phyloP scores from a whole-genome alignment of 1,140 invertebrate genomes.

The Panonychus citri region DNA sequence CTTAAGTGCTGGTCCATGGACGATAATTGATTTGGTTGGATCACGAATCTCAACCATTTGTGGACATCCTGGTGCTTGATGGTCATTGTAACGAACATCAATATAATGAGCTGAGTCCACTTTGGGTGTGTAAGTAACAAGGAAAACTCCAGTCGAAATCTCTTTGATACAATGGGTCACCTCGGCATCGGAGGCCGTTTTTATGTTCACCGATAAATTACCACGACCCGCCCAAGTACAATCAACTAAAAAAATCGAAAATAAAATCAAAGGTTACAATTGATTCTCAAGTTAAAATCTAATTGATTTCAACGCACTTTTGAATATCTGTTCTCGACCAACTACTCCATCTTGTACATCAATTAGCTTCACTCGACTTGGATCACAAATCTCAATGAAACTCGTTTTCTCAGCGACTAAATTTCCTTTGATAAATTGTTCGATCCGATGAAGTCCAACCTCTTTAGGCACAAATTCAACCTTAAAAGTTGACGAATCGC shows the following conservation, averaged over 20 bases:
- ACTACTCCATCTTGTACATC: slow-evolving; percentile 54
- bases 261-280: not conserved
- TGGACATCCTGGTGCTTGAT: slow-evolving; percentile 25
- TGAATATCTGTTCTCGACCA: slow-evolving; percentile 52
- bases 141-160: slow-evolving; percentile 25
- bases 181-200: slow-evolving; percentile 41
- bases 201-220: slow-evolving; percentile 47
- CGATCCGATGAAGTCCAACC: slow-evolving; percentile 33
- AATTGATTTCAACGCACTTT: slow-evolving; percentile 21
- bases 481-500: not conserved
- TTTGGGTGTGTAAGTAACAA: slow-evolving; percentile 63
- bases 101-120: slow-evolving; percentile 55
- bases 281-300: not conserved
- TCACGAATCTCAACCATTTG: slow-evolving; percentile 29
- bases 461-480: slow-evolving; percentile 2
- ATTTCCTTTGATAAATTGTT: slow-evolving; percentile 28
- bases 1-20: slow-evolving; percentile 52
- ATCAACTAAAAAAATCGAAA: slow-evolving; percentile 1
- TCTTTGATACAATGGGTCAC: slow-evolving; percentile 43
- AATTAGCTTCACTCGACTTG: slow-evolving; percentile 46
- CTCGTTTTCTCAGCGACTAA: slow-evolving; percentile 34
- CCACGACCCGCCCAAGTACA: slow-evolving; percentile 27
- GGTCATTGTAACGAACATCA: slow-evolving; percentile 47
- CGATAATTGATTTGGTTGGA: slow-evolving; percentile 44
- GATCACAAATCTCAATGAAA: slow-evolving; percentile 62